A percentile compares a stretch with the other conserved stretches of the same genome.
Conservation (phyloP, 2,888 invertebrate species). For the Harmothoe impar region DNA sequence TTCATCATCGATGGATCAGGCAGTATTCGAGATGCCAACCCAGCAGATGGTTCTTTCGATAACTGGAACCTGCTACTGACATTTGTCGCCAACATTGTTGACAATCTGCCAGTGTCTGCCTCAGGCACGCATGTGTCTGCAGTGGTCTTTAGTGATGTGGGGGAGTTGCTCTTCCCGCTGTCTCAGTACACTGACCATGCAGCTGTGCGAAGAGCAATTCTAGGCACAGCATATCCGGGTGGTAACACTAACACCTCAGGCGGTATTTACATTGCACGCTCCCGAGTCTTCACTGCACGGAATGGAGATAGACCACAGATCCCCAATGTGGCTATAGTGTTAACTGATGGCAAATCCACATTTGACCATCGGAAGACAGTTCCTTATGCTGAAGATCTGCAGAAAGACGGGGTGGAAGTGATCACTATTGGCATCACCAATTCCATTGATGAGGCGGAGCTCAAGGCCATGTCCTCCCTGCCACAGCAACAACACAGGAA, state of each 20-base stretch:
- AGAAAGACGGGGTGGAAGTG: too few relatives aligned
- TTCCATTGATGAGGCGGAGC: slow-evolving; percentile 11
- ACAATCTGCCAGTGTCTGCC: not conserved
- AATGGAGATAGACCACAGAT: too few relatives aligned
- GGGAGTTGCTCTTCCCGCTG: not conserved
- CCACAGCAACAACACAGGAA: slow-evolving; percentile 44
- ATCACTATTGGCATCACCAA: slow-evolving; percentile 40
- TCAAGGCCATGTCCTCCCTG: too few relatives aligned
- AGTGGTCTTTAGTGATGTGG: slow-evolving; percentile 12
- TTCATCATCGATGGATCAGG: slow-evolving; percentile 43
- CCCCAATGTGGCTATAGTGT: too few relatives aligned
- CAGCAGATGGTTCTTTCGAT: slow-evolving; percentile 10
- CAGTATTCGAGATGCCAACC: slow-evolving; percentile 49
- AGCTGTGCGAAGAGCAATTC: not conserved
- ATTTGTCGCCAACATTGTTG: slow-evolving; percentile 28
- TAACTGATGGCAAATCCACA: too few relatives aligned
- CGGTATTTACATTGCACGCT: too few relatives aligned
- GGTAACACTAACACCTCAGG: too few relatives aligned
- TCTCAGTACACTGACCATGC: not conserved
- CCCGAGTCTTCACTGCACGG: too few relatives aligned
- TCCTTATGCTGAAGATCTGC: too few relatives aligned
- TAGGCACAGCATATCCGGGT: too few relatives aligned
- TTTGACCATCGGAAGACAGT: too few relatives aligned
- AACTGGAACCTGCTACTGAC: slow-evolving; percentile 32
- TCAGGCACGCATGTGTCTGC: not conserved